Conservation (phyloP, 2,797 vertebrate species). For the Cyclopterus lumpus region DNA sequence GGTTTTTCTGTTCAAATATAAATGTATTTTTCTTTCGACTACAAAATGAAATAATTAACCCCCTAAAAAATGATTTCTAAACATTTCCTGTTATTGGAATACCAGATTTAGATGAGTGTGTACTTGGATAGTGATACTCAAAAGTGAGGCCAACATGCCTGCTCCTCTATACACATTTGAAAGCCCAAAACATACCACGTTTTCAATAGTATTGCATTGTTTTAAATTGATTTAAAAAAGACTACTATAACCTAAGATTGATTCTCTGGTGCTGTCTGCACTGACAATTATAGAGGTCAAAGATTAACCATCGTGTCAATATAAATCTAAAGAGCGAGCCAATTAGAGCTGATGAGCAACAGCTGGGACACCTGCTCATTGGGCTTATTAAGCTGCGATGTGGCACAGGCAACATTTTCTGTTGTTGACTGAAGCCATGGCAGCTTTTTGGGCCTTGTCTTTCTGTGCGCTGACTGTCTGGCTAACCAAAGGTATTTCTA, state of each 20-base stretch:
- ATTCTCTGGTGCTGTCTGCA: background rate
- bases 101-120: background rate
- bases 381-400: background rate
- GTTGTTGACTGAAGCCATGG: background rate
- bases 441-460: background rate
- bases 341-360: constrained; percentile 1
- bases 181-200: background rate
- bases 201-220: background rate
- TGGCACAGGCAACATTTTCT: background rate
- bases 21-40: no score
- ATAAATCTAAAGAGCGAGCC: background rate
- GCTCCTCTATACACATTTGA: background rate
- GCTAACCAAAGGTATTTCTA: background rate
- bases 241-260: background rate
- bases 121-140: background rate
- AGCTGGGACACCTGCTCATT: background rate
- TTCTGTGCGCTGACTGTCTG: background rate
- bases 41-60: no score
- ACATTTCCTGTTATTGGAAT: background rate
- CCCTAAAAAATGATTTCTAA: no score
- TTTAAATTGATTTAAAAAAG: background rate
- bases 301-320: background rate
- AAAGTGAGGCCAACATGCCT: background rate
- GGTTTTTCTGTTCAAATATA: no score
- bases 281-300: background rate